Conservation (phyloP, 2,113 vertebrate species). For the Oryzias curvinotus region DNA sequence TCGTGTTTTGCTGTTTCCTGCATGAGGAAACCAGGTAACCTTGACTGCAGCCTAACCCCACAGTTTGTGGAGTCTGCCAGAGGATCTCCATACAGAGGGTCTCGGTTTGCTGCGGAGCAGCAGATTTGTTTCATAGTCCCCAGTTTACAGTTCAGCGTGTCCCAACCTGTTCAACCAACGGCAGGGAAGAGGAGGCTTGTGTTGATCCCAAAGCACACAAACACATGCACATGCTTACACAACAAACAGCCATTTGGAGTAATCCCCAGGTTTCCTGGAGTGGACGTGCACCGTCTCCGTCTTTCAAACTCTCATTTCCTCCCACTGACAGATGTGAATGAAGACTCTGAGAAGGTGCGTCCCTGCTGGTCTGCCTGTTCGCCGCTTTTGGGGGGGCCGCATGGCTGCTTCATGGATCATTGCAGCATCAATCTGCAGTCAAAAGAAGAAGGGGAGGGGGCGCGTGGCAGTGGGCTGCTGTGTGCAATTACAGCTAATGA, state of each 20-base stretch:
- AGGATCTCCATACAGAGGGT: conserved; percentile 18
- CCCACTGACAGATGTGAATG: conserved; percentile 13
- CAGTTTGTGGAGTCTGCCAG: background rate
- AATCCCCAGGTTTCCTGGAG: conserved; percentile 46
- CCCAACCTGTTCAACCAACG: conserved; percentile 24
- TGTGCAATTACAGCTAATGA: conserved; percentile 73
- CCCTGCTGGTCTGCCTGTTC: conserved; percentile 10
- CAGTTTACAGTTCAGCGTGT: conserved; percentile 22
- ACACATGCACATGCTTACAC: conserved; percentile 44
- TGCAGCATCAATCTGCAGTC: conserved; percentile 48
- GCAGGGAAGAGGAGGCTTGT: conserved; percentile 29
- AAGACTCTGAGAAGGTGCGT: conserved; percentile 16
- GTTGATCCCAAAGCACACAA: conserved; percentile 64
- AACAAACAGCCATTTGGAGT: conserved; percentile 46
- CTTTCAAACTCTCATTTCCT: conserved; percentile 9
- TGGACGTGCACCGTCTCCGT: background rate
- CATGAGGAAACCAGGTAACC: background rate
- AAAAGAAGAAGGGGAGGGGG: conserved; percentile 15
- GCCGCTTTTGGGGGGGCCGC: background rate
- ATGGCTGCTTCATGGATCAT: conserved; percentile 45
- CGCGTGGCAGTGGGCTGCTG: conserved; percentile 60
- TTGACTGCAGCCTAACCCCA: conserved; percentile 1
- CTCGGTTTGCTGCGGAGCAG: conserved; percentile 32
- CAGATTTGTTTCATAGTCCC: background rate
- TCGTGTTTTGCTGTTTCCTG: too few relatives aligned